These are phyloP conservation scores for Epinephelus coioides DNA, from an alignment of 2,797 vertebrate species.

Conservation along the genomic window DNA sequence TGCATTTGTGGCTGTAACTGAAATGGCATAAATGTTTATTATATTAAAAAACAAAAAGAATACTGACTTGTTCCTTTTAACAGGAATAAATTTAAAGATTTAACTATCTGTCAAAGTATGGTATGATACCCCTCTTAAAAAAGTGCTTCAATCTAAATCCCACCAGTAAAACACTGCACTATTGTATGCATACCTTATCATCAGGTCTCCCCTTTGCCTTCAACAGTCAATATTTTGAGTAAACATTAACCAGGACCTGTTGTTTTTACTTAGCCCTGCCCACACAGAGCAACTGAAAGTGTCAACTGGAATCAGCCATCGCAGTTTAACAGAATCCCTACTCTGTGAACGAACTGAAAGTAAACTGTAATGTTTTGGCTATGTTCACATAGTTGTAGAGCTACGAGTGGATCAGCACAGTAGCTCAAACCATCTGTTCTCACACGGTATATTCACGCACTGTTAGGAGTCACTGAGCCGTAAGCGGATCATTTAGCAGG, in stretches of 20 bases:
- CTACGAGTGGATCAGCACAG: conserved; percentile 31
- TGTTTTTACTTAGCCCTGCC: conserved; percentile 36
- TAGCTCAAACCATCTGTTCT: conserved; percentile 34
- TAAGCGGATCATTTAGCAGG: conserved; percentile 49
- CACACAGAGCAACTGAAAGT: conserved; percentile 23
- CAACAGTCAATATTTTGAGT: conserved; percentile 56
- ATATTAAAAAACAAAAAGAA: conserved; percentile 4
- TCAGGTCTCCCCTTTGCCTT: conserved; percentile 27
- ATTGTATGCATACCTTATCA: conserved; percentile 46
- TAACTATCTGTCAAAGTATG: too few species aligned
- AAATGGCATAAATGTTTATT: conserved; percentile 43
- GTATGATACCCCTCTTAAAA: background rate
- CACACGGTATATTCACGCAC: conserved; percentile 14
- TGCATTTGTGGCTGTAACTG: conserved; percentile 17
- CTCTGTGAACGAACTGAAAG: background rate
- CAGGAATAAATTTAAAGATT: too few species aligned
- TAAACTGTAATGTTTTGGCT: conserved; percentile 24
- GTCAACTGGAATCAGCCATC: background rate
- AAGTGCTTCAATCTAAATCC: background rate
- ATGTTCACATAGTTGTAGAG: conserved; percentile 1
- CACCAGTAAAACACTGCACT: background rate
- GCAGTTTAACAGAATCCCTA: background rate
- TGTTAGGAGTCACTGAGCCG: conserved; percentile 57
- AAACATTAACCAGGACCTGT: conserved; percentile 82
- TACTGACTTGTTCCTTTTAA: background rate